Evolutionary conservation across 2,113 vertebrate species (phyloP).

Genomic region (Ochotona princeps): DNA sequence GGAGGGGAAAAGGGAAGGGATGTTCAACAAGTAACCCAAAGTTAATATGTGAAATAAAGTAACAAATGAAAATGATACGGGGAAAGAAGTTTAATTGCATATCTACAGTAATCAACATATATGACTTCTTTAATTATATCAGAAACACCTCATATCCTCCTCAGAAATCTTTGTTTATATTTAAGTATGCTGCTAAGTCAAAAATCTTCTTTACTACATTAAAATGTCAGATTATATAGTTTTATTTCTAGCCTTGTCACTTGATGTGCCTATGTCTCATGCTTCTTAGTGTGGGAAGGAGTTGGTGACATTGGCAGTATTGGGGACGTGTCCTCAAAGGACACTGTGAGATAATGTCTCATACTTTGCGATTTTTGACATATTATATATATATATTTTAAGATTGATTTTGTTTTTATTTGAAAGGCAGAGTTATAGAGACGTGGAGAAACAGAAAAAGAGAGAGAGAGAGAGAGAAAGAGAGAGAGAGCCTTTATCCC

Average conservation of each 20-base stretch:
- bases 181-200: not conserved
- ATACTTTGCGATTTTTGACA: not conserved
- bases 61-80: conserved; percentile 3
- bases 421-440: too few relatives aligned
- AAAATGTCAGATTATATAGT: not conserved
- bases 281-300: conserved; percentile 4
- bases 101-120: not conserved
- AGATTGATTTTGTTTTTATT: too few relatives aligned
- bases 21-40: not conserved
- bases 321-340: not conserved
- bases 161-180: not conserved
- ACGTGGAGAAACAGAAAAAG: too few relatives aligned
- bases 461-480: too few relatives aligned
- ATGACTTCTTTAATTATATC: not conserved
- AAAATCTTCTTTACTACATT: not conserved
- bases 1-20: too few relatives aligned
- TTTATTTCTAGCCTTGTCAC: not conserved
- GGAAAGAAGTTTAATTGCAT: not conserved
- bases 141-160: not conserved
- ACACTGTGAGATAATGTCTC: not conserved
- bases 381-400: not conserved
- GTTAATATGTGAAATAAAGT: conserved; percentile 22
- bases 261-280: not conserved
- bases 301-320: not conserved
- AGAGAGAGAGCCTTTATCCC: too few relatives aligned